Evolutionary conservation across 2,113 vertebrate species (phyloP).

Genomic region (Aramus guarauna): DNA sequence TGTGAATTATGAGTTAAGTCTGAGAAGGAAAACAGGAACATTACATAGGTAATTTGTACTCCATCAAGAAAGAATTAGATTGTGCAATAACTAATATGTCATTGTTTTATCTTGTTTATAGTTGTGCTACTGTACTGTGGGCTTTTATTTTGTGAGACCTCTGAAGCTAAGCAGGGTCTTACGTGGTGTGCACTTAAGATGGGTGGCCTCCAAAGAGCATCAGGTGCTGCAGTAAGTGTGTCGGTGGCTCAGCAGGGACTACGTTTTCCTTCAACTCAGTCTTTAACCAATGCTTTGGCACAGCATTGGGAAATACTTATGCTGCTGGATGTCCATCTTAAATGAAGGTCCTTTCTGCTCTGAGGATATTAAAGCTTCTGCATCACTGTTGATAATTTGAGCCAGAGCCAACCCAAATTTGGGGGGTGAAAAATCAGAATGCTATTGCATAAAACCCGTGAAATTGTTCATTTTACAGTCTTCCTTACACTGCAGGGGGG

Average conservation of each 20-base stretch:
- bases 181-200: conserved; percentile 53
- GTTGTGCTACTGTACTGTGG: conserved; percentile 52
- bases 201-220: conserved; percentile 50
- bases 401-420: not conserved
- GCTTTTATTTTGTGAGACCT: conserved; percentile 55
- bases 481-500: not conserved
- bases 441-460: not conserved
- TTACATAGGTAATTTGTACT: not conserved
- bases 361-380: conserved; percentile 65
- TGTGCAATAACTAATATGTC: conserved; percentile 30
- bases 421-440: not conserved
- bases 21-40: not conserved
- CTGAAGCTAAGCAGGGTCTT: conserved; percentile 63
- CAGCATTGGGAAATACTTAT: conserved; percentile 25
- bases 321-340: conserved; percentile 22
- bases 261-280: not conserved
- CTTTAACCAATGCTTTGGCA: not conserved
- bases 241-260: not conserved
- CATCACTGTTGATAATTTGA: not conserved
- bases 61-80: not conserved
- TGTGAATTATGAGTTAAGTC: not conserved
- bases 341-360: conserved; percentile 58
- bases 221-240: conserved; percentile 56
- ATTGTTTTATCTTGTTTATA: conserved; percentile 55
- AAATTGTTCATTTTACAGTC: not conserved